A percentile compares a stretch with the other conserved stretches of the same genome.
Evolutionary conservation across 2,797 vertebrate species (phyloP).

Genomic region (Oreortyx pictus): DNA sequence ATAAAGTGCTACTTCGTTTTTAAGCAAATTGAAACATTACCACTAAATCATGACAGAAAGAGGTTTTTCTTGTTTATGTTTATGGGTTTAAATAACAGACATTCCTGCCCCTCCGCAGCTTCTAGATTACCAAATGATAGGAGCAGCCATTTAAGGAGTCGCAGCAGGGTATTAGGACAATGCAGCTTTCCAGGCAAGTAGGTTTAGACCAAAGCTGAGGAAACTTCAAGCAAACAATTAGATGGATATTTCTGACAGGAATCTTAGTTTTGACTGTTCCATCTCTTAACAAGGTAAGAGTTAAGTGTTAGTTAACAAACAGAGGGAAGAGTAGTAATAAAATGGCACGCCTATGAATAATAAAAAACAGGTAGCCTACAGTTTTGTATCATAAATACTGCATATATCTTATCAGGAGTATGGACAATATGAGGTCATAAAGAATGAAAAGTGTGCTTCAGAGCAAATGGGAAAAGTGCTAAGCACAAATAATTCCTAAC

Average conservation of each 20-base stretch:
- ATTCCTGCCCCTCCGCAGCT: neutral
- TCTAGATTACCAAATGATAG: neutral
- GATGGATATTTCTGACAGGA: neutral
- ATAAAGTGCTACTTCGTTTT: neutral
- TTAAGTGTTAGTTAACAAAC: neutral
- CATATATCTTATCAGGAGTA: neutral
- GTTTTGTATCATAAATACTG: neutral
- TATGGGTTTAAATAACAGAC: neutral
- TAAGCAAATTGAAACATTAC: neutral
- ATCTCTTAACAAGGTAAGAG: neutral
- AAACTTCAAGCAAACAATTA: neutral
- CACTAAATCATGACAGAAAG: neutral
- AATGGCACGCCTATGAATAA: neutral
- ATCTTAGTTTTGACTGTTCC: neutral
- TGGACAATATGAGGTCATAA: neutral
- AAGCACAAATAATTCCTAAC: neutral
- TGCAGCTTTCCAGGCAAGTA: neutral
- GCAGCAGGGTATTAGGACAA: rapidly evolving
- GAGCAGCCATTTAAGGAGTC: neutral
- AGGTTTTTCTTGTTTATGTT: neutral
- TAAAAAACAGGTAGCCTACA: neutral
- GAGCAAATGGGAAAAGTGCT: neutral
- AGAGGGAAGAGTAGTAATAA: neutral
- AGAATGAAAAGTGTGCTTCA: neutral
- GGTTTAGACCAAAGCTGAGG: neutral